Evolutionary conservation across 2,797 vertebrate species (phyloP).

Genomic region (Anniella stebbinsi): DNA sequence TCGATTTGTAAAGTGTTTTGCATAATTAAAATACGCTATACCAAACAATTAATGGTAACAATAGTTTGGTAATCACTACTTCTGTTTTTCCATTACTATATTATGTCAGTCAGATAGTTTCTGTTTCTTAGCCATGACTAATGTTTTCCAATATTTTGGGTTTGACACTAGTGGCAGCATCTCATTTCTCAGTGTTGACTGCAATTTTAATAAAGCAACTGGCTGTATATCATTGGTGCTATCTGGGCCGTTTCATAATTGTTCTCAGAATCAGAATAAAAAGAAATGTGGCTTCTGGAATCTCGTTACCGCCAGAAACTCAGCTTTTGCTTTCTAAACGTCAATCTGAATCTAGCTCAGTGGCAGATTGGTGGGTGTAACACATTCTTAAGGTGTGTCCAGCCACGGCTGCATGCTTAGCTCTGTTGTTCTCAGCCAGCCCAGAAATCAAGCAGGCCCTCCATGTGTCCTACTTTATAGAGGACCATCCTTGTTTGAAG

Average conservation of each 20-base stretch:
- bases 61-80: slow-evolving; percentile 5
- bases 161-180: neutral
- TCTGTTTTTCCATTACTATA: neutral
- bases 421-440: neutral
- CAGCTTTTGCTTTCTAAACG: neutral
- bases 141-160: slow-evolving; percentile 26
- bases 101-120: neutral
- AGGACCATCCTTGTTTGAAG: too few species aligned
- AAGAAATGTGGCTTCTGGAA: slow-evolving; percentile 23
- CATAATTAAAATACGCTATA: neutral
- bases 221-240: slow-evolving; percentile 28
- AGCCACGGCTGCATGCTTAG: too few species aligned
- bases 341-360: neutral
- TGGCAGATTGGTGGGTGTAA: neutral
- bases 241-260: slow-evolving; percentile 29
- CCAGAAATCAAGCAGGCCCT: too few species aligned
- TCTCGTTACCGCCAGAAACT: slow-evolving; percentile 21
- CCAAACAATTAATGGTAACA: neutral
- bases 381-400: neutral
- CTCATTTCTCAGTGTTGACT: slow-evolving; percentile 35
- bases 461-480: too few species aligned
- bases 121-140: slow-evolving; percentile 22
- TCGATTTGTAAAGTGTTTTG: neutral
- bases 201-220: slow-evolving; percentile 24
- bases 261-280: slow-evolving; percentile 20